These are phyloP conservation scores for Aproaerema taeniolella DNA, from an alignment of 2,888 invertebrate species.

Conservation along the genomic window DNA sequence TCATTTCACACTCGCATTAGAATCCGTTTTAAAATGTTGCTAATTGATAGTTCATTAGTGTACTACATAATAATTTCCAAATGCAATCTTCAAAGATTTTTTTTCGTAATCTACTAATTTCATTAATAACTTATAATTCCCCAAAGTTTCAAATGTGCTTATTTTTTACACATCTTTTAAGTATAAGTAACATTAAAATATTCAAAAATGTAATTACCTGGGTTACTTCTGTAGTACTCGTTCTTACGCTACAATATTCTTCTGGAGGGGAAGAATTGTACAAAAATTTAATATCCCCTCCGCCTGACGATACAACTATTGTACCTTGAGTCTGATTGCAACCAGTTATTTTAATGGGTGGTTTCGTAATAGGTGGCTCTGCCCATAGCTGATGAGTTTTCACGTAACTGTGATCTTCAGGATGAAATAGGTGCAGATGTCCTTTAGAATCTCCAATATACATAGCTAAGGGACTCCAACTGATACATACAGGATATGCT, in stretches of 20 bases:
- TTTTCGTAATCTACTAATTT: too few species aligned
- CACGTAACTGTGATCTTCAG: slow-evolving; percentile 42
- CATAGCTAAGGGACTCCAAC: slow-evolving; percentile 55
- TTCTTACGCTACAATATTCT: slow-evolving; percentile 47
- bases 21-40: too few species aligned
- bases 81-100: too few species aligned
- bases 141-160: too few species aligned
- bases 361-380: slow-evolving; percentile 46
- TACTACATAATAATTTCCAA: too few species aligned
- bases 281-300: slow-evolving; percentile 64
- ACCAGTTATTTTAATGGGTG: slow-evolving; percentile 58
- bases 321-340: slow-evolving; percentile 57
- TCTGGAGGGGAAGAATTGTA: slow-evolving; percentile 63
- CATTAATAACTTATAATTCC: too few species aligned
- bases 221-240: slow-evolving; percentile 59
- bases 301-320: slow-evolving; percentile 62
- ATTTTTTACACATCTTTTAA: too few species aligned
- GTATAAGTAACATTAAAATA: too few species aligned
- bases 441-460: slow-evolving; percentile 70
- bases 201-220: slow-evolving; percentile 41
- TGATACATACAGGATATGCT: slow-evolving; percentile 60
- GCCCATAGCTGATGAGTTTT: slow-evolving; percentile 56
- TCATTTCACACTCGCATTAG: too few species aligned
- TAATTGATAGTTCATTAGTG: too few species aligned
- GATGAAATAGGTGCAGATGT: slow-evolving; percentile 55